Evolutionary conservation across 2,113 vertebrate species (phyloP).

Genomic region (Dryoscopus gambensis): DNA sequence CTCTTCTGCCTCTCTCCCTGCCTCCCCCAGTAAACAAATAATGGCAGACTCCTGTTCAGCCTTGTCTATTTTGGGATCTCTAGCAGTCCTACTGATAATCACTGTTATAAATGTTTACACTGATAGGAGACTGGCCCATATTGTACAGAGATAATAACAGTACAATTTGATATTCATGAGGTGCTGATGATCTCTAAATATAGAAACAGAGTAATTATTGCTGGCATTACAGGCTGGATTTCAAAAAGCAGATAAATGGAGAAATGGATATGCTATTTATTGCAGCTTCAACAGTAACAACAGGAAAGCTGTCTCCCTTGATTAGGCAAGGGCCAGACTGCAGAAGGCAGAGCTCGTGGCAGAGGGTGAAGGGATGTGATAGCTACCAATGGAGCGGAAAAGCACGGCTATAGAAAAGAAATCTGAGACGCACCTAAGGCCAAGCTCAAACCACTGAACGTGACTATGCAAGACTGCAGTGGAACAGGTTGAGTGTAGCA

Average conservation of each 20-base stretch:
- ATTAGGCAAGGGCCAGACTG: slow-evolving; percentile 22
- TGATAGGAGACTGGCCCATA: slow-evolving; percentile 35
- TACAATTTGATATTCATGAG: slow-evolving; percentile 65
- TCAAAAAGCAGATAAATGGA: slow-evolving; percentile 57
- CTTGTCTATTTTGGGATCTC: slow-evolving; percentile 44
- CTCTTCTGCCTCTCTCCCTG: background rate
- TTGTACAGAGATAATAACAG: slow-evolving; percentile 51
- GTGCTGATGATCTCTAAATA: slow-evolving; percentile 62
- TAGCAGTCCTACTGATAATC: slow-evolving; percentile 3
- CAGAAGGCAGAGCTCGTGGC: slow-evolving; percentile 14
- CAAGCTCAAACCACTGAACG: rapidly evolving
- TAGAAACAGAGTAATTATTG: slow-evolving; percentile 61
- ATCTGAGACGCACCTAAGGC: background rate
- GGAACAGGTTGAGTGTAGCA: background rate
- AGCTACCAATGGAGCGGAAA: background rate
- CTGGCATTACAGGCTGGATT: slow-evolving; percentile 39
- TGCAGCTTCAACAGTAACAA: slow-evolving; percentile 15
- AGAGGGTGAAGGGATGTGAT: background rate
- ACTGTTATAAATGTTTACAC: slow-evolving; percentile 48
- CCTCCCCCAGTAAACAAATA: slow-evolving; percentile 16
- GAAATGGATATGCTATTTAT: slow-evolving; percentile 58
- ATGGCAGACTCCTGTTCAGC: background rate
- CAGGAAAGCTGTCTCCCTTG: slow-evolving; percentile 37
- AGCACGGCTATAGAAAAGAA: background rate
- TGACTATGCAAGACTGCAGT: rapidly evolving